Evolutionary conservation across 2,888 invertebrate species (phyloP).

Genomic region (Chydorus sphaericus): DNA sequence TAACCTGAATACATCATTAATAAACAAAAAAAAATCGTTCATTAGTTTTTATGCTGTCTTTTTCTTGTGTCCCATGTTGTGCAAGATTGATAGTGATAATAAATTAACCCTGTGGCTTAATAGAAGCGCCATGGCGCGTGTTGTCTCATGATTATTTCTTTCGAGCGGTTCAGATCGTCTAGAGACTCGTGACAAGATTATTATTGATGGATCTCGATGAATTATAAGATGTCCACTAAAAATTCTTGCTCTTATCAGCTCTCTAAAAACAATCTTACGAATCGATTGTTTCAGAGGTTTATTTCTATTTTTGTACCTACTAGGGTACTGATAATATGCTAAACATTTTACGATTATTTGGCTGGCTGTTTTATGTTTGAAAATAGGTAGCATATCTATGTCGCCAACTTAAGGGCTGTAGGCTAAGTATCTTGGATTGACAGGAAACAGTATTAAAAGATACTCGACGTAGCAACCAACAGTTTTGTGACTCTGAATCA

Average conservation of each 20-base stretch:
- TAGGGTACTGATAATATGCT: no score
- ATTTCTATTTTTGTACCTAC: no score
- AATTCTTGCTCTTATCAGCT: no score
- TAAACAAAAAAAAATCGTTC: background rate
- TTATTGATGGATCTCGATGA: background rate
- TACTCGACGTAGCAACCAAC: conserved; percentile 47
- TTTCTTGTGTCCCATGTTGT: conserved; percentile 1
- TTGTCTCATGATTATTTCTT: no score
- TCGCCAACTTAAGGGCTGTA: no score
- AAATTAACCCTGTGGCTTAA: conserved; percentile 8
- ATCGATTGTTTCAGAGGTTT: no score
- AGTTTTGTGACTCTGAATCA: conserved; percentile 59
- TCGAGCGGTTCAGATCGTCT: background rate
- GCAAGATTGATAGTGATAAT: conserved; percentile 5
- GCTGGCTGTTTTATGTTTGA: no score
- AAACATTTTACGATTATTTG: no score
- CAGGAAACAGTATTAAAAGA: conserved; percentile 43
- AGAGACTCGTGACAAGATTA: background rate
- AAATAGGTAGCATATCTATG: no score
- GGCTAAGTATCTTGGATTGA: background rate
- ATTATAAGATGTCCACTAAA: no score
- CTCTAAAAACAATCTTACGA: no score
- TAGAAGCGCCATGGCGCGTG: no score
- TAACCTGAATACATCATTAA: conserved; percentile 1
- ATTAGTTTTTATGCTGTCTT: conserved; percentile 1